Percentiles rank a stretch among this genome's conserved stretches.
These are phyloP conservation scores for Arrhamphus sclerolepis DNA, from an alignment of 2,797 vertebrate species.

Conservation along the genomic window DNA sequence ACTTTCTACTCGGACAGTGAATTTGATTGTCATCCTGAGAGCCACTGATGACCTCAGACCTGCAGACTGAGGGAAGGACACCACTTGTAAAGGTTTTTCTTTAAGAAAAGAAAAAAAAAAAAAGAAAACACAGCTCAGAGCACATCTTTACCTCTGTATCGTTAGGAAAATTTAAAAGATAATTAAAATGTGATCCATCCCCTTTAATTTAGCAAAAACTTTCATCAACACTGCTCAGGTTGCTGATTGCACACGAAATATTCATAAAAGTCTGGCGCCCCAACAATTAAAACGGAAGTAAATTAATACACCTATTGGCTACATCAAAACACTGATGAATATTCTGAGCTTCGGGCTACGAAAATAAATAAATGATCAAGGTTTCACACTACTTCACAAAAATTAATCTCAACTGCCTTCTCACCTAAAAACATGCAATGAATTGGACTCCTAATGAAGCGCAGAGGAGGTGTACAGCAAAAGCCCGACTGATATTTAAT, in stretches of 20 bases:
- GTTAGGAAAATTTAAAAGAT: constrained; percentile 58
- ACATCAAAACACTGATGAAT: constrained; percentile 71
- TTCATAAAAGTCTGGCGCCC: constrained; percentile 69
- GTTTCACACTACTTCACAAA: constrained; percentile 46
- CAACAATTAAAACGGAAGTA: constrained; percentile 59
- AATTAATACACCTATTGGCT: constrained; percentile 67
- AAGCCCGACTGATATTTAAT: constrained; percentile 40
- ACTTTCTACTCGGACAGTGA: constrained; percentile 20
- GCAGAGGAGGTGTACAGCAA: constrained; percentile 25
- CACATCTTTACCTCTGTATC: no score
- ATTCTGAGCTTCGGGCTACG: constrained; percentile 52
- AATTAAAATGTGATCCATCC: constrained; percentile 70
- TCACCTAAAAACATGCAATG: constrained; percentile 40
- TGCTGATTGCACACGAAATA: constrained; percentile 72
- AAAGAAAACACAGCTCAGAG: no score
- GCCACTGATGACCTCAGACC: constrained; percentile 6
- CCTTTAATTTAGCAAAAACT: constrained; percentile 56
- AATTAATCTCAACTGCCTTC: constrained; percentile 61
- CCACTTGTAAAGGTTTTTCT: background rate
- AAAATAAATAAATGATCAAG: constrained; percentile 75
- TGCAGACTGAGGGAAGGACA: background rate
- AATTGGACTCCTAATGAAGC: constrained; percentile 55
- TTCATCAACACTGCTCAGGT: constrained; percentile 52
- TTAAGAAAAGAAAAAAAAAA: no score
- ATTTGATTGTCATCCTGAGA: constrained; percentile 25